Evolutionary conservation across 2,797 vertebrate species (phyloP).

Genomic region (Cyprinodon diabolis): DNA sequence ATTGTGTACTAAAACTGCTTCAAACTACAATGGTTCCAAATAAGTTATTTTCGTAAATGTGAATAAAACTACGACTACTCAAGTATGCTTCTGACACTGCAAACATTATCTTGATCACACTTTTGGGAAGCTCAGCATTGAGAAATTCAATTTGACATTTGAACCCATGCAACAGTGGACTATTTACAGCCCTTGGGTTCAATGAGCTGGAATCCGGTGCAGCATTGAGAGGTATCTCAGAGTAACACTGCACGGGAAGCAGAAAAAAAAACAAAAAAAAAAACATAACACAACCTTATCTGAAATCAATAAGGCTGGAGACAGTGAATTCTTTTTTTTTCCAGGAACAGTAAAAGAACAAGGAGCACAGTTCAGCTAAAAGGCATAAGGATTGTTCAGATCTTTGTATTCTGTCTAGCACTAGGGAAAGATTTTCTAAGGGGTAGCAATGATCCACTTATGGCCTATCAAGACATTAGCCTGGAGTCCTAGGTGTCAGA

Average conservation of each 20-base stretch:
- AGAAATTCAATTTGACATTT: conserved; percentile 47
- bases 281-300: conserved; percentile 67
- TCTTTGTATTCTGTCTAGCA: conserved; percentile 44
- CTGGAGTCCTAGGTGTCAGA: conserved; percentile 83
- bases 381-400: conserved; percentile 42
- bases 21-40: no score
- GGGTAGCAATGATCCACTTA: conserved; percentile 73
- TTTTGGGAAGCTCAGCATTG: not conserved
- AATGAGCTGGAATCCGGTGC: conserved; percentile 49
- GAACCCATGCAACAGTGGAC: conserved; percentile 28
- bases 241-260: conserved; percentile 39
- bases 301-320: conserved; percentile 71
- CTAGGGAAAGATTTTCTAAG: conserved; percentile 49
- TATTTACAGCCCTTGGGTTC: conserved; percentile 48
- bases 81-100: not conserved
- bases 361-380: conserved; percentile 46
- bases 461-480: conserved; percentile 81
- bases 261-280: conserved; percentile 68
- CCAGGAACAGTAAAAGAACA: conserved; percentile 46
- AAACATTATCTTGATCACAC: conserved; percentile 1
- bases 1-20: no score
- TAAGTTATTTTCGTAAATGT: no score
- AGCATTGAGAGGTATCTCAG: conserved; percentile 40
- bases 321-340: conserved; percentile 63
- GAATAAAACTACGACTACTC: no score